Conservation (phyloP, 2,113 vertebrate genomes). For the Xenotilapia caudafasciata region DNA sequence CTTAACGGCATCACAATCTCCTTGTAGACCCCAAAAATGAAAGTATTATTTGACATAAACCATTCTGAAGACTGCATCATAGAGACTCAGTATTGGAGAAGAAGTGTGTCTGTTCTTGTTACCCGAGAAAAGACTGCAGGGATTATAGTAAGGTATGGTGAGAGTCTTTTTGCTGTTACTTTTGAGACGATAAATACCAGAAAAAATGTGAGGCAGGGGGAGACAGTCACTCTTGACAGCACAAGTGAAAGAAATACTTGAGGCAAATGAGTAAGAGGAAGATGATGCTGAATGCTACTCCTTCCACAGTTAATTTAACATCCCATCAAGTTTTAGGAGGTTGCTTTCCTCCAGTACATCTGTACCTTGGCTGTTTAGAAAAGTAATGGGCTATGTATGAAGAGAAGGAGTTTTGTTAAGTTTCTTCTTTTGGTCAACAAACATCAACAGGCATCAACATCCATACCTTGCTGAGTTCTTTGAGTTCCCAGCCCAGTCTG, state of each 20-base stretch:
- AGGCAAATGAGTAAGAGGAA: neutral
- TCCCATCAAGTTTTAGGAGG: neutral
- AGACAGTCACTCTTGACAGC: neutral
- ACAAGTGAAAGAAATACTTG: neutral
- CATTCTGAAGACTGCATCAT: neutral
- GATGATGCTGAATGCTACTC: neutral
- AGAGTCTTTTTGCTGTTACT: neutral
- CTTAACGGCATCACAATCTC: neutral
- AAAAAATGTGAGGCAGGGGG: neutral
- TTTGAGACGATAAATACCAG: neutral
- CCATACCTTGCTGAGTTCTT: constrained; percentile 87
- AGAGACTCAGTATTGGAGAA: neutral
- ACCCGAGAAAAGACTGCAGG: neutral
- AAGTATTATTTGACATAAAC: neutral
- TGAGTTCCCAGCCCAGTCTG: constrained; percentile 94
- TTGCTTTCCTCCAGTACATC: neutral
- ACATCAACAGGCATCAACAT: neutral
- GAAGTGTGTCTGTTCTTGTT: neutral
- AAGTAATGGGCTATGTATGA: neutral
- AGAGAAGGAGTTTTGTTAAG: neutral
- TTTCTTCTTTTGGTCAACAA: neutral
- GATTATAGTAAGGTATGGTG: neutral
- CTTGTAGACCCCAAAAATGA: neutral
- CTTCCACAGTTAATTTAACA: neutral
- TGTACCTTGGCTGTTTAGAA: neutral